Conservation (phyloP, 2,797 vertebrate species). For the Pagetopsis macropterus region DNA sequence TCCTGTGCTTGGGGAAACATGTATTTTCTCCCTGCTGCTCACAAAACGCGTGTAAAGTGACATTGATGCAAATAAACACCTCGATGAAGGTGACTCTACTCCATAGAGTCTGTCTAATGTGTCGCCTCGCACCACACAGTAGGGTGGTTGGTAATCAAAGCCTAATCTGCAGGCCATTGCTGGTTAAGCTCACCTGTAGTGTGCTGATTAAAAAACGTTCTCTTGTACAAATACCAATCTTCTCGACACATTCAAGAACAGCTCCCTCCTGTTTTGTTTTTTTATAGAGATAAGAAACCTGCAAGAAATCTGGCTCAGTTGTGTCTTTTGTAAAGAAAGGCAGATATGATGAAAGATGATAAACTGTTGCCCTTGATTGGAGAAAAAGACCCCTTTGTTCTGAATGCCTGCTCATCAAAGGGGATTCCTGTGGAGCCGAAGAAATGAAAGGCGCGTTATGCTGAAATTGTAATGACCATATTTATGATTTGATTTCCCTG, state of each 20-base stretch:
- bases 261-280: slow-evolving; percentile 9
- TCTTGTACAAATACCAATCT: slow-evolving; percentile 5
- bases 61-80: slow-evolving; percentile 17
- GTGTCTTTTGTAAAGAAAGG: slow-evolving; percentile 23
- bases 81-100: slow-evolving; percentile 10
- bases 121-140: slow-evolving; percentile 41
- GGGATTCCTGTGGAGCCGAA: slow-evolving; percentile 34
- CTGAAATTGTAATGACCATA: slow-evolving; percentile 21
- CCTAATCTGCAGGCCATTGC: slow-evolving; percentile 43
- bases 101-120: slow-evolving; percentile 35
- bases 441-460: slow-evolving; percentile 14
- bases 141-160: slow-evolving; percentile 56
- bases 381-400: slow-evolving; percentile 47
- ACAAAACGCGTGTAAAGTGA: slow-evolving; percentile 1
- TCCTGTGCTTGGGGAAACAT: slow-evolving; percentile 8
- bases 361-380: slow-evolving; percentile 32
- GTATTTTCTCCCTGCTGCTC: neutral
- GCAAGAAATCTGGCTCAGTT: slow-evolving; percentile 20
- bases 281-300: neutral
- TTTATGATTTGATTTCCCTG: slow-evolving; percentile 1
- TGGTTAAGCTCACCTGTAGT: slow-evolving; percentile 8
- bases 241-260: slow-evolving; percentile 21
- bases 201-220: slow-evolving; percentile 10
- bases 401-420: slow-evolving; percentile 54
- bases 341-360: slow-evolving; percentile 61